Evolutionary conservation across 2,113 vertebrate genomes (phyloP).

Genomic region (Maccullochella peelii): DNA sequence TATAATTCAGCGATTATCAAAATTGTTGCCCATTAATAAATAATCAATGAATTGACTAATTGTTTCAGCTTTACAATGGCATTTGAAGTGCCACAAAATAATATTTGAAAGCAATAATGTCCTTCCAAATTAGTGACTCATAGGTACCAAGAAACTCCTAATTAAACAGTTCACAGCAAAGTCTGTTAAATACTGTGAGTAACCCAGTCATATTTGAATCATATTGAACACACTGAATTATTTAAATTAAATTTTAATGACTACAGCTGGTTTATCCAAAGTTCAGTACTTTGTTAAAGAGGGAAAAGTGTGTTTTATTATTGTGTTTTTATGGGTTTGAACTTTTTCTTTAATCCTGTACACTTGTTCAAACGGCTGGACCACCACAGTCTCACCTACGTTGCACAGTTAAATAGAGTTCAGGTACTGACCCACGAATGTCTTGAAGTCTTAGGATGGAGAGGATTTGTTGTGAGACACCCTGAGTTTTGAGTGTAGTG

Average conservation of each 20-base stretch:
- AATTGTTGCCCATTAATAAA: neutral
- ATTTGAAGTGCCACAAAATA: neutral
- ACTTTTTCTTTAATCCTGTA: neutral
- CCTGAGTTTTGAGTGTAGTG: conserved; percentile 34
- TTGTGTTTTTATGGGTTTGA: neutral
- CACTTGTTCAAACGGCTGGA: neutral
- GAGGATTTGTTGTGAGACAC: conserved; percentile 22
- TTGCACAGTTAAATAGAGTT: neutral
- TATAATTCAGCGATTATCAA: neutral
- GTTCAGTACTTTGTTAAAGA: neutral
- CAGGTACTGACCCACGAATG: conserved; percentile 3
- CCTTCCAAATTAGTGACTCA: neutral
- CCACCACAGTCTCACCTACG: neutral
- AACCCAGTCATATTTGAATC: neutral
- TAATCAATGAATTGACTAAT: too few species aligned
- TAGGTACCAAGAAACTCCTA: neutral
- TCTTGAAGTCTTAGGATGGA: conserved; percentile 4
- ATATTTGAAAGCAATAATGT: neutral
- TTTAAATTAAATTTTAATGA: neutral
- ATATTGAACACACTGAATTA: neutral
- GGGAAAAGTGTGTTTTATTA: neutral
- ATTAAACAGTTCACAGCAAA: neutral
- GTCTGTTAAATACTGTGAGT: neutral
- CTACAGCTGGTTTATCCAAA: too few species aligned
- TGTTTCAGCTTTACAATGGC: neutral